Evolutionary conservation across 2,113 vertebrate species (phyloP).

Genomic region (Erythrocercus mccallii): DNA sequence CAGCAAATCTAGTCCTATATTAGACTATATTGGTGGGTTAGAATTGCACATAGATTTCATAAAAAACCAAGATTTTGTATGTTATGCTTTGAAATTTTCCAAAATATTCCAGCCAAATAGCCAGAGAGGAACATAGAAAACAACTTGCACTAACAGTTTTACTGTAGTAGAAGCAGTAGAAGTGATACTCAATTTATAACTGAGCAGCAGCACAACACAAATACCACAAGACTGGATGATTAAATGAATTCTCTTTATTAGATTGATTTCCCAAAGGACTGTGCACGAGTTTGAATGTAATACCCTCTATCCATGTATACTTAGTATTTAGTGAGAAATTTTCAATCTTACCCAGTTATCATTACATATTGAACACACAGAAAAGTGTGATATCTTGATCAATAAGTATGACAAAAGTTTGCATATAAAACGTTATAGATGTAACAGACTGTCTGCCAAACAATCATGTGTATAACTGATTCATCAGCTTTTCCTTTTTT

Average conservation of each 20-base stretch:
- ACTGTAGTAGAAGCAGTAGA: background rate
- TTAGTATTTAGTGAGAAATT: background rate
- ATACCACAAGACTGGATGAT: background rate
- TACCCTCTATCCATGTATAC: background rate
- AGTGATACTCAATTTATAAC: background rate
- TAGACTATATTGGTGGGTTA: rapidly evolving
- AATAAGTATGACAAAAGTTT: constrained; percentile 11
- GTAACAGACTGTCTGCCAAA: background rate
- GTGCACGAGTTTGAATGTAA: background rate
- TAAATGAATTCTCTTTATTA: background rate
- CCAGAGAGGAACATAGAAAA: background rate
- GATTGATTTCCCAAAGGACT: background rate
- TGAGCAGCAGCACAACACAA: background rate
- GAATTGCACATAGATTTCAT: background rate
- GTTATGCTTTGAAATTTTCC: background rate
- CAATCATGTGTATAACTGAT: background rate
- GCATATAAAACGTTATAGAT: background rate
- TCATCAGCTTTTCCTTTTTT: background rate
- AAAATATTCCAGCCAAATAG: background rate
- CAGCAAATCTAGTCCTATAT: background rate
- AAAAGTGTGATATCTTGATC: background rate
- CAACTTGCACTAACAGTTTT: background rate
- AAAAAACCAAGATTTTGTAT: background rate
- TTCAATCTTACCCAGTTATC: background rate
- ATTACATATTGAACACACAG: background rate